Evolutionary conservation across 2,113 vertebrate genomes (phyloP).

Genomic region (Verasper variegatus): DNA sequence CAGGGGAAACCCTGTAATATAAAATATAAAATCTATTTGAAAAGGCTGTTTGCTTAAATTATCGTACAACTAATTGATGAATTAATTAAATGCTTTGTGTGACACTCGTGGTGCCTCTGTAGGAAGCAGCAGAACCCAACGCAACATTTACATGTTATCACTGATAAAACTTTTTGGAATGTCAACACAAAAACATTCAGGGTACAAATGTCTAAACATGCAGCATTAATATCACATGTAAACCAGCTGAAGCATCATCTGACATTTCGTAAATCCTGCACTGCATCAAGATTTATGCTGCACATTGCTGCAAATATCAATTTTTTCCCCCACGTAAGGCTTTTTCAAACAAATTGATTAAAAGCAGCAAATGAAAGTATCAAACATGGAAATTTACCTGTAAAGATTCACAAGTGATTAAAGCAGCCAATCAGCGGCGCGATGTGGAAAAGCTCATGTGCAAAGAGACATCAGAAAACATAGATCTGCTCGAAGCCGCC

Average conservation of each 20-base stretch:
- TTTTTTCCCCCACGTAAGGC: neutral
- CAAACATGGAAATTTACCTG: constrained; percentile 10
- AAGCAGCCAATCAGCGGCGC: neutral
- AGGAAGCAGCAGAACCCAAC: neutral
- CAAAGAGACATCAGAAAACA: constrained; percentile 57
- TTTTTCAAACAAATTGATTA: neutral
- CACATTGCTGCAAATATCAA: neutral
- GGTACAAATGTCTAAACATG: no score
- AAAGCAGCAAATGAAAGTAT: neutral
- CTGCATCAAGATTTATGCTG: neutral
- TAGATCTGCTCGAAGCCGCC: constrained; percentile 72
- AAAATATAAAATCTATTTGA: no score
- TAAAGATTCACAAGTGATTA: constrained; percentile 14
- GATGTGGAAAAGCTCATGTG: neutral
- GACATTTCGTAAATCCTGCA: neutral
- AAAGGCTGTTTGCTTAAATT: no score
- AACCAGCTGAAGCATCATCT: neutral
- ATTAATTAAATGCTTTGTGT: no score
- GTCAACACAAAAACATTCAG: neutral
- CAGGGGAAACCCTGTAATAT: no score
- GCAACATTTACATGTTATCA: neutral
- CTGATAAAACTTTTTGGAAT: neutral
- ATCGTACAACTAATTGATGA: no score
- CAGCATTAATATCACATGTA: neutral
- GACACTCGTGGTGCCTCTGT: no score